Conservation (phyloP, 2,113 vertebrate genomes). For the Phyllostomus discolor region DNA sequence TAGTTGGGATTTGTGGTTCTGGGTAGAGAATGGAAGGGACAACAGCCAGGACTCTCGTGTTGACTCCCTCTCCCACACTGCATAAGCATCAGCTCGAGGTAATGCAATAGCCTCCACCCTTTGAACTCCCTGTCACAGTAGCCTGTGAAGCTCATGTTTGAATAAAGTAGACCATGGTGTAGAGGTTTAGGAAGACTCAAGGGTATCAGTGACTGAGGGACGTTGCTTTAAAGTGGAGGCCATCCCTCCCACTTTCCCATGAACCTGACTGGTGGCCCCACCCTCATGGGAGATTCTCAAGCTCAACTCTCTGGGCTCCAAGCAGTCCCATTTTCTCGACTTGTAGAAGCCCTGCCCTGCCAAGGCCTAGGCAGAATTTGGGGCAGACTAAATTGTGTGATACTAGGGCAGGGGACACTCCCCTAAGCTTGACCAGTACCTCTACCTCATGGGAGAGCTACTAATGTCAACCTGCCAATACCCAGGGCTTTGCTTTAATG, state of each 20-base stretch:
- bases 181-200: no score
- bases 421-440: no score
- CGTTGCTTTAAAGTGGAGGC: not conserved
- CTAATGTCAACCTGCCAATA: no score
- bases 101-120: no score
- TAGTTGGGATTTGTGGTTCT: not conserved
- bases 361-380: not conserved
- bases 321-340: not conserved
- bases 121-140: no score
- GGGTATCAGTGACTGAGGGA: no score
- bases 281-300: no score
- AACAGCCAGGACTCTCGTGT: not conserved
- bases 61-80: not conserved
- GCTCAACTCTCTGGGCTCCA: no score
- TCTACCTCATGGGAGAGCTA: no score
- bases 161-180: no score
- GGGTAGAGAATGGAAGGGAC: not conserved
- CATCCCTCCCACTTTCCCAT: not conserved
- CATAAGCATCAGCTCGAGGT: not conserved
- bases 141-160: no score
- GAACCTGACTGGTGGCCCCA: not conserved
- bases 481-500: no score
- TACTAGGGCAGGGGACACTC: not conserved
- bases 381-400: not conserved
- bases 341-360: not conserved